Conservation (phyloP, 2,797 vertebrate genomes). For the Petrocephalus sullivani region DNA sequence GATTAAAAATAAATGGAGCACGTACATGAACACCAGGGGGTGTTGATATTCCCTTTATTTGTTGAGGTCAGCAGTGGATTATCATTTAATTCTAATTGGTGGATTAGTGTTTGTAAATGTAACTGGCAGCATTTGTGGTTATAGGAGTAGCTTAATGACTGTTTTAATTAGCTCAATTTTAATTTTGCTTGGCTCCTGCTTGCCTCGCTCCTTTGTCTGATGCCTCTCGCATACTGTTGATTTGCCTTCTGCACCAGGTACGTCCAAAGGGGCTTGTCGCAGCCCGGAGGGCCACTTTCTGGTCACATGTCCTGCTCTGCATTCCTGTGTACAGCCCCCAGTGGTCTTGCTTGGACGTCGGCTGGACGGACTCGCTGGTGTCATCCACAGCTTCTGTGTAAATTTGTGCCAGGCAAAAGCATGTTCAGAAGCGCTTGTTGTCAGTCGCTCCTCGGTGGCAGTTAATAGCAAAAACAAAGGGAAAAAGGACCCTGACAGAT, state of each 20-base stretch:
- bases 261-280: neutral
- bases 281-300: neutral
- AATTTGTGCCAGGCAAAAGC: neutral
- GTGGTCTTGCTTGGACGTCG: neutral
- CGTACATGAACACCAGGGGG: conserved; percentile 19
- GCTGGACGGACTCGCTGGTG: neutral
- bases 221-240: neutral
- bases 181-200: neutral
- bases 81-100: conserved; percentile 16
- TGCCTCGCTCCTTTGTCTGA: neutral
- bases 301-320: neutral
- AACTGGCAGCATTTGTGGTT: neutral
- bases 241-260: neutral
- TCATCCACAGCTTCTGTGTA: neutral
- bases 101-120: neutral
- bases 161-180: neutral
- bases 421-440: neutral
- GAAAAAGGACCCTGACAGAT: neutral
- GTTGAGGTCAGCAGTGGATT: conserved; percentile 3
- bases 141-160: neutral
- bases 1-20: conserved; percentile 19
- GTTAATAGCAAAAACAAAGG: neutral
- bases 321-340: neutral
- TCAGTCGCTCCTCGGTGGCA: neutral
- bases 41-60: conserved; percentile 13